Evolutionary conservation across 2,888 invertebrate species (phyloP).

Genomic region (Scrobipalpa costella): DNA sequence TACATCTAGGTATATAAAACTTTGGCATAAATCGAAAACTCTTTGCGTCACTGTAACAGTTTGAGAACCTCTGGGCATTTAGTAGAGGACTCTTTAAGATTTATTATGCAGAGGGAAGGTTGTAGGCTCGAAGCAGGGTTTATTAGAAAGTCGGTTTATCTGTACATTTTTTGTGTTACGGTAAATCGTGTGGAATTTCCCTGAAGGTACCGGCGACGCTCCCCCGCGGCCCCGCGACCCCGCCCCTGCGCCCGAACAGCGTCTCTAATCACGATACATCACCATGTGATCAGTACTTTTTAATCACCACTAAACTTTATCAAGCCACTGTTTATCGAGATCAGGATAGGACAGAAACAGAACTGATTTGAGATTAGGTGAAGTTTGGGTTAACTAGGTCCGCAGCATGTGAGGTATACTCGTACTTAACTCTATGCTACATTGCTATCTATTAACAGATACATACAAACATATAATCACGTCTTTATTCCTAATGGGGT

Average conservation of each 20-base stretch:
- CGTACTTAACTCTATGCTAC: too few species aligned
- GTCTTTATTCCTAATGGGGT: too few species aligned
- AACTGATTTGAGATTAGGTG: background rate
- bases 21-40: too few species aligned
- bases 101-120: slow-evolving; percentile 77
- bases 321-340: background rate
- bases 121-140: slow-evolving; percentile 63
- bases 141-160: slow-evolving; percentile 80
- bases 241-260: slow-evolving; percentile 1
- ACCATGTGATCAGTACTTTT: slow-evolving; percentile 16
- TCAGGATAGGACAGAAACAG: background rate
- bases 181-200: slow-evolving; percentile 59
- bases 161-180: slow-evolving; percentile 75
- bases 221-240: too few species aligned
- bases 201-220: slow-evolving; percentile 36
- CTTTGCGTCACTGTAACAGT: slow-evolving; percentile 38
- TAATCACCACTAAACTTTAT: slow-evolving; percentile 15
- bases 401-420: too few species aligned
- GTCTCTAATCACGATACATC: slow-evolving; percentile 27
- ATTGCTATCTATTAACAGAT: too few species aligned
- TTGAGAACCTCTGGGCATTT: slow-evolving; percentile 58
- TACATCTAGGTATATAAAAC: too few species aligned
- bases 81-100: slow-evolving; percentile 73
- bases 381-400: background rate
- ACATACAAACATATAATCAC: too few species aligned